Evolutionary conservation across 2,888 invertebrate species (phyloP).

Genomic region (Elegia similella): DNA sequence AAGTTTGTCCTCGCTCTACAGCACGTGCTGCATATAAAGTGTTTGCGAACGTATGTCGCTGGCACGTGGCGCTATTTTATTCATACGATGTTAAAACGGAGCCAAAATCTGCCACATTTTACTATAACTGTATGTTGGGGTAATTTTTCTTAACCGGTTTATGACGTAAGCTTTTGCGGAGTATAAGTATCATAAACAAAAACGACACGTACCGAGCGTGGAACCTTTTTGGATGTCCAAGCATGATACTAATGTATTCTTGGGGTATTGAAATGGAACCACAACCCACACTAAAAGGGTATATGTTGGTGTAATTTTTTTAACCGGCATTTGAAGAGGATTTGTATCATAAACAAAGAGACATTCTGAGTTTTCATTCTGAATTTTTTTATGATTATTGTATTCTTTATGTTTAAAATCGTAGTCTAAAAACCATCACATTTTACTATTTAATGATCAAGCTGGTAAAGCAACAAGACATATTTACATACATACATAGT

Average conservation of each 20-base stretch:
- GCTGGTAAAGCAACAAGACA: too few species aligned
- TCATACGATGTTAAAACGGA: slow-evolving; percentile 8
- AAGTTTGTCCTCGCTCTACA: slow-evolving; percentile 5
- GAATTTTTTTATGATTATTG: too few species aligned
- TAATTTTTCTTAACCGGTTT: slow-evolving; percentile 6
- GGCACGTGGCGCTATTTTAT: slow-evolving; percentile 6
- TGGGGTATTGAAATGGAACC: too few species aligned
- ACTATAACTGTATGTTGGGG: neutral
- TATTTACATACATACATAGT: too few species aligned
- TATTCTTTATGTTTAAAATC: too few species aligned
- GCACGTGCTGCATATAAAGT: slow-evolving; percentile 11
- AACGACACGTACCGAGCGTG: neutral
- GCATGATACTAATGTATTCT: neutral
- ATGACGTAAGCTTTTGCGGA: neutral
- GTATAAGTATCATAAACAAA: neutral
- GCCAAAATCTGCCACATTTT: neutral
- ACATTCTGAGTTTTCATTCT: too few species aligned
- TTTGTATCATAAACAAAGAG: too few species aligned
- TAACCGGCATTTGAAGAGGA: too few species aligned
- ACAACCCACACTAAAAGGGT: too few species aligned
- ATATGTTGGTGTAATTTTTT: too few species aligned
- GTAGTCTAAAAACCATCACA: too few species aligned
- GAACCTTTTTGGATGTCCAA: neutral
- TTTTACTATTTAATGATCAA: too few species aligned
- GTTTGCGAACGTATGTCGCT: slow-evolving; percentile 8